phyloP scores from a whole-genome alignment of 2,888 invertebrate species.

The Thymelicus acteon region DNA sequence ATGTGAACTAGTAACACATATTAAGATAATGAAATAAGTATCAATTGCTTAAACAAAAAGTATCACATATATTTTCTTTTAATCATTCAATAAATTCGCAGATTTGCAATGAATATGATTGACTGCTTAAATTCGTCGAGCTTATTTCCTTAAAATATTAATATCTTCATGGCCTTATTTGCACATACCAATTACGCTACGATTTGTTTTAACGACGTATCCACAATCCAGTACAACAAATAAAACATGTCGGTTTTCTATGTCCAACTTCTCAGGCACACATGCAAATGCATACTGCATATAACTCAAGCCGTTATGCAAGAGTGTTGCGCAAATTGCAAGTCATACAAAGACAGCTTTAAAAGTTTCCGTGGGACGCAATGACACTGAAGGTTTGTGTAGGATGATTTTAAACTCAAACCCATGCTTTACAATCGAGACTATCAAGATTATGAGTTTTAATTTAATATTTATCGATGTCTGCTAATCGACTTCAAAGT shows the following conservation, averaged over 20 bases:
- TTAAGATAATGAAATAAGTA: too few species aligned
- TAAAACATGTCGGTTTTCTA: neutral
- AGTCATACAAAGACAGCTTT: conserved; percentile 1
- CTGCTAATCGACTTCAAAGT: too few species aligned
- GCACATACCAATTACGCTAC: neutral
- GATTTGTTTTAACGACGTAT: neutral
- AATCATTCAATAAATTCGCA: too few species aligned
- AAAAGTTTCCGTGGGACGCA: conserved; percentile 1
- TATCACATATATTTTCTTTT: too few species aligned
- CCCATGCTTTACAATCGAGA: too few species aligned
- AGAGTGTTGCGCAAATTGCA: neutral
- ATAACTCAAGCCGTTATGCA: neutral
- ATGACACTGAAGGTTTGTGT: neutral
- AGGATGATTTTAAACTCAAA: neutral
- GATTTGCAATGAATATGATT: too few species aligned
- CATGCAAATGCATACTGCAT: neutral
- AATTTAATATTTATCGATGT: too few species aligned
- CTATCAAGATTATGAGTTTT: too few species aligned
- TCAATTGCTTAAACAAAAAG: too few species aligned
- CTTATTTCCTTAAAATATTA: too few species aligned
- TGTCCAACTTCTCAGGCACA: neutral
- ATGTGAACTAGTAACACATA: too few species aligned
- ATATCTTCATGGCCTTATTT: neutral
- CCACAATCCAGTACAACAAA: neutral
- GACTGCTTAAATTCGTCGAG: too few species aligned